Conservation (phyloP, 2,113 vertebrate species). For the Lathamus discolor region DNA sequence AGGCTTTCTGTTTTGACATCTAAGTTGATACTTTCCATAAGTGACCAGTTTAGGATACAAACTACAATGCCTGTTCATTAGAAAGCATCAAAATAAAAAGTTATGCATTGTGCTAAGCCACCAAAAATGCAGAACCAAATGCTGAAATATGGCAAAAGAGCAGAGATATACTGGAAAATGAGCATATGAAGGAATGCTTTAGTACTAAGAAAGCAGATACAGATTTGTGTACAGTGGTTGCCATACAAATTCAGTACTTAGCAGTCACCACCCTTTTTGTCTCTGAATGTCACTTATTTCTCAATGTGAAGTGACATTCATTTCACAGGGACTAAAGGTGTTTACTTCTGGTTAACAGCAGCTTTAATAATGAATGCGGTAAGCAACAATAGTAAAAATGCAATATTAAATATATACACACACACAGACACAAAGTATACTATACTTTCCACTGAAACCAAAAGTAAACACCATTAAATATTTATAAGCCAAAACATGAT, state of each 20-base stretch:
- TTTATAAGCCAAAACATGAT: not conserved
- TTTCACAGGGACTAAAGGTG: not conserved
- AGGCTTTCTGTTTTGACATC: slow-evolving; percentile 3
- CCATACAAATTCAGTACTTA: not conserved
- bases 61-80: slow-evolving; percentile 53
- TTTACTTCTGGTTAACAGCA: slow-evolving; percentile 56
- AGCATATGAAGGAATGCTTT: slow-evolving; percentile 14
- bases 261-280: not conserved
- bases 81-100: slow-evolving; percentile 28
- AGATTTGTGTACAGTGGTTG: not conserved
- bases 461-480: slow-evolving; percentile 35
- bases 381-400: not conserved
- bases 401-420: not conserved
- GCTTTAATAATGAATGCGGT: not conserved
- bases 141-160: slow-evolving; percentile 43
- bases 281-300: slow-evolving; percentile 34
- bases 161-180: slow-evolving; percentile 33
- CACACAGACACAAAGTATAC: not conserved
- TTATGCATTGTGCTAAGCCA: slow-evolving; percentile 37
- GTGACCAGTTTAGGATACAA: slow-evolving; percentile 1
- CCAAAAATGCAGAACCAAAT: slow-evolving; percentile 24
- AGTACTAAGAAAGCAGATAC: not conserved
- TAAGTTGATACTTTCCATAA: not conserved
- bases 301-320: slow-evolving; percentile 28
- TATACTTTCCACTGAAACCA: not conserved